phyloP scores from a whole-genome alignment of 2,797 vertebrate species.

The Peromyscus aztecus region DNA sequence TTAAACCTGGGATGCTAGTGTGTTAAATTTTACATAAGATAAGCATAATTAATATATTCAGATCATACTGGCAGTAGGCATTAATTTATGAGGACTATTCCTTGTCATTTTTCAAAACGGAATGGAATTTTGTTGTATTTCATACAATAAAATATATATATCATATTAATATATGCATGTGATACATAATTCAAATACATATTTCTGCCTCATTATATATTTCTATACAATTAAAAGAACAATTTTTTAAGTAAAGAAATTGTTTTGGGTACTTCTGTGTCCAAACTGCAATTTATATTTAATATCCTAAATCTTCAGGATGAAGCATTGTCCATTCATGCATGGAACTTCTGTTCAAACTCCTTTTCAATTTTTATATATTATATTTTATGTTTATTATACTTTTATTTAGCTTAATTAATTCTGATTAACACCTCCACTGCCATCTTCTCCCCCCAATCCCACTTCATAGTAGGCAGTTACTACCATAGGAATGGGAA shows the following conservation, averaged over 20 bases:
- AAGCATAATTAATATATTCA: not conserved
- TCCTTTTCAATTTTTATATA: not conserved
- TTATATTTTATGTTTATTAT: not conserved
- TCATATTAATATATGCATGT: not conserved
- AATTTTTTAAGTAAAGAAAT: not conserved
- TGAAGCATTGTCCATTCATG: not conserved
- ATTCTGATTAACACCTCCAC: too few relatives aligned
- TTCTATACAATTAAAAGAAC: not conserved
- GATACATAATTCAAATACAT: not conserved
- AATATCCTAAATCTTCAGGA: not conserved
- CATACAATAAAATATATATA: not conserved
- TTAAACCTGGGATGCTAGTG: not conserved
- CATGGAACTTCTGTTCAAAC: not conserved
- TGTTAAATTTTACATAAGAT: not conserved
- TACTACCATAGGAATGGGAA: not conserved
- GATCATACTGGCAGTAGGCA: not conserved
- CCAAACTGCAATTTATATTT: not conserved
- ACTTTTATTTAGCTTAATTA: too few relatives aligned
- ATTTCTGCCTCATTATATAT: not conserved
- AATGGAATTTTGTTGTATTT: not conserved
- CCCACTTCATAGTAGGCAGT: not conserved
- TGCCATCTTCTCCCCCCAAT: too few relatives aligned
- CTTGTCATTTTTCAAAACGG: not conserved
- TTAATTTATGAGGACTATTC: not conserved
- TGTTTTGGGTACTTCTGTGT: not conserved